Percentiles rank a stretch among this genome's conserved stretches.
Evolutionary conservation across 1,140 invertebrate species (phyloP).

Genomic region (Penaeus chinensis): DNA sequence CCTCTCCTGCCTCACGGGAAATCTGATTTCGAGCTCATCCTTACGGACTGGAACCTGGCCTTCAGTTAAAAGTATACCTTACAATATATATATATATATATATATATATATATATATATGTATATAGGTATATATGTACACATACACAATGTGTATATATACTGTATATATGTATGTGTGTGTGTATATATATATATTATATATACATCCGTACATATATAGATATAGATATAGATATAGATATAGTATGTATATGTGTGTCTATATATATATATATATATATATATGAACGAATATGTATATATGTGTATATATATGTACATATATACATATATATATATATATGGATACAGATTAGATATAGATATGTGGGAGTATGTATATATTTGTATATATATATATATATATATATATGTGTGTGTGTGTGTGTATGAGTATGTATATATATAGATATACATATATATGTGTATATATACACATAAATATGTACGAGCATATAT

Average conservation of each 20-base stretch:
- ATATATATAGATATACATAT: constrained; percentile 39
- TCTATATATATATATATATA: constrained; percentile 39
- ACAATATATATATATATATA: no score
- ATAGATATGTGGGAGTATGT: not conserved
- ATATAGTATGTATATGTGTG: constrained; percentile 31
- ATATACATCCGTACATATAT: no score
- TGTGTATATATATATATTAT: no score
- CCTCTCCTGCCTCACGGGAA: no score
- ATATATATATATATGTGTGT: constrained; percentile 32
- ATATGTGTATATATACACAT: constrained; percentile 28
- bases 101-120: no score
- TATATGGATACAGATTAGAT: constrained; percentile 6
- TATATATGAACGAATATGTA: constrained; percentile 30
- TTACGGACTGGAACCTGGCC: no score
- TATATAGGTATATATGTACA: no score
- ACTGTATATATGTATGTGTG: no score
- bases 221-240: constrained; percentile 8
- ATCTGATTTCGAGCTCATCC: no score
- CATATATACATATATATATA: constrained; percentile 37
- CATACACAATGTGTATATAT: no score
- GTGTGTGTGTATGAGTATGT: constrained; percentile 29
- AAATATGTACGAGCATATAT: constrained; percentile 32
- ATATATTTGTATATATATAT: constrained; percentile 14
- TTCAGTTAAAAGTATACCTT: no score
- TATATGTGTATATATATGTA: constrained; percentile 34